A percentile compares a stretch with the other conserved stretches of the same genome.
Conservation (phyloP, 1,140 invertebrate genomes). For the Magallana gigas region DNA sequence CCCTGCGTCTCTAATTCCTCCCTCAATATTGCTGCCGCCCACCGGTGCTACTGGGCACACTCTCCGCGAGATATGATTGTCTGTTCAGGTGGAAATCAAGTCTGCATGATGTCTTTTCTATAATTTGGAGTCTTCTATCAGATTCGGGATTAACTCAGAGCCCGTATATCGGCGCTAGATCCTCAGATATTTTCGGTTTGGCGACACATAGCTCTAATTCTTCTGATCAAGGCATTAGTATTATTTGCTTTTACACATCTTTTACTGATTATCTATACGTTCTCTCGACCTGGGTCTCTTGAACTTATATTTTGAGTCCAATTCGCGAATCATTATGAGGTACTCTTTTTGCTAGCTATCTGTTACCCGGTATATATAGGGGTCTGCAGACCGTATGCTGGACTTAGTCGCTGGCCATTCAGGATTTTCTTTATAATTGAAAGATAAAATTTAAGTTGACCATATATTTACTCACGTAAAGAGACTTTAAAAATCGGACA, state of each 20-base stretch:
- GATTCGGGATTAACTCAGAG: constrained; percentile 13
- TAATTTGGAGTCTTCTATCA: constrained; percentile 23
- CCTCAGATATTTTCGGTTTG: constrained; percentile 22
- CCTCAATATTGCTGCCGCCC: not conserved
- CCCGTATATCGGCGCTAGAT: constrained; percentile 3
- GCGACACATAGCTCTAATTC: constrained; percentile 17
- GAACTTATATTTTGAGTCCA: constrained; percentile 9
- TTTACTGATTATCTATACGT: not conserved
- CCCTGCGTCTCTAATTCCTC: not conserved
- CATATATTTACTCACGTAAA: too few relatives aligned
- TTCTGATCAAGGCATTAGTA: not conserved
- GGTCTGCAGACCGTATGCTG: too few relatives aligned
- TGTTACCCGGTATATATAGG: too few relatives aligned
- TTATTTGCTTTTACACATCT: constrained; percentile 34
- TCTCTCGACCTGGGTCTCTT: constrained; percentile 8
- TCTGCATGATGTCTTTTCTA: constrained; percentile 9
- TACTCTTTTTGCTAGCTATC: too few relatives aligned
- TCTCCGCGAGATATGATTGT: constrained; percentile 6
- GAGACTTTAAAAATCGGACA: too few relatives aligned
- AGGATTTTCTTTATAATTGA: too few relatives aligned
- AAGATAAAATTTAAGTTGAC: too few relatives aligned
- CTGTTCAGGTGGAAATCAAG: not conserved
- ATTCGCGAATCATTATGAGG: not conserved
- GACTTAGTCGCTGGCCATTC: too few relatives aligned
- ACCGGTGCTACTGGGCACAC: not conserved